Evolutionary conservation across 1,140 invertebrate species (phyloP).

Genomic region (Nixonia krombeini): DNA sequence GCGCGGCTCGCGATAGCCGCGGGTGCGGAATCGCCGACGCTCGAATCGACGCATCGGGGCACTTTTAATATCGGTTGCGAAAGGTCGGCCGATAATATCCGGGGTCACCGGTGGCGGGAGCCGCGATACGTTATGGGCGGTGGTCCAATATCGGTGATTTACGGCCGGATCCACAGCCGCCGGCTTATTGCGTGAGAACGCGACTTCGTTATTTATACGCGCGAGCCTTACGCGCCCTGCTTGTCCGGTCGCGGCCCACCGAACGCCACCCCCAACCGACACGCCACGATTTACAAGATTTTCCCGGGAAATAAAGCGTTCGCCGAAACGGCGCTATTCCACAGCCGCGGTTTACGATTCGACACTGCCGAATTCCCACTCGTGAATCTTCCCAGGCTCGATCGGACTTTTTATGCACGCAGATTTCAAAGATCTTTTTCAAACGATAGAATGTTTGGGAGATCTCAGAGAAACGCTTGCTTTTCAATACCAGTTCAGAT

Average conservation of each 20-base stretch:
- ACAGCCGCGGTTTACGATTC: not conserved
- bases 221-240: constrained; percentile 12
- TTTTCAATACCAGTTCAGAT: too few species aligned
- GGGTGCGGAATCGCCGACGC: not conserved
- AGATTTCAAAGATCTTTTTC: not conserved
- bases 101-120: constrained; percentile 12
- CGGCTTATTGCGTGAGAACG: constrained; percentile 56
- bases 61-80: constrained; percentile 7
- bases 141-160: constrained; percentile 62
- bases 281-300: constrained; percentile 41
- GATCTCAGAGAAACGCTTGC: too few species aligned
- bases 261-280: constrained; percentile 5
- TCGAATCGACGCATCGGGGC: not conserved
- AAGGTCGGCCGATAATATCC: constrained; percentile 14
- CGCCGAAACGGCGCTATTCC: not conserved
- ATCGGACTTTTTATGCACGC: not conserved
- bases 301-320: constrained; percentile 7
- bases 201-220: constrained; percentile 57
- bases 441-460: too few species aligned
- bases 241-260: constrained; percentile 19
- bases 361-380: not conserved
- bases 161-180: constrained; percentile 41
- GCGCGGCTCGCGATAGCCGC: not conserved
- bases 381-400: not conserved
- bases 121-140: constrained; percentile 47